Conservation (phyloP, 2,888 invertebrate species). For the Neelides folsomi region DNA sequence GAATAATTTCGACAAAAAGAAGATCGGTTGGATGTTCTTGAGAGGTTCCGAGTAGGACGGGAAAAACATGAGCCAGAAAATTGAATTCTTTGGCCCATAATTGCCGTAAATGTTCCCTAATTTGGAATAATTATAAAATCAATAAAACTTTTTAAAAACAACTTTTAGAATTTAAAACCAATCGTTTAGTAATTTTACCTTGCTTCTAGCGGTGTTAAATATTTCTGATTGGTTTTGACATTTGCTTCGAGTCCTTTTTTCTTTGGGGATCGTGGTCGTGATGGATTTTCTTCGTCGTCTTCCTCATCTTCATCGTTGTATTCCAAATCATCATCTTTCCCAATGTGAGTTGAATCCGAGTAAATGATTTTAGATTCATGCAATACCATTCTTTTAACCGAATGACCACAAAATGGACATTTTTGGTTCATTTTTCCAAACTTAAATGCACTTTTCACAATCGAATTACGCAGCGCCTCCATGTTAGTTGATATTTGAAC, state of each 20-base stretch:
- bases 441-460: slow-evolving; percentile 19
- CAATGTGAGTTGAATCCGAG: background rate
- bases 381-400: slow-evolving; percentile 20
- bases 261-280: background rate
- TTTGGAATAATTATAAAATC: background rate
- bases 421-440: slow-evolving; percentile 23
- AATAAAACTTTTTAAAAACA: background rate
- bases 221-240: slow-evolving; percentile 15
- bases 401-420: slow-evolving; percentile 24
- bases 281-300: background rate
- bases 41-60: slow-evolving; percentile 47
- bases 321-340: background rate
- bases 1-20: slow-evolving; percentile 70
- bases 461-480: slow-evolving; percentile 19
- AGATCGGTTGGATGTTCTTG: slow-evolving; percentile 56
- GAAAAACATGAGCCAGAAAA: slow-evolving; percentile 55
- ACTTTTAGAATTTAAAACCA: background rate
- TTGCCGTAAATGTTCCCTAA: slow-evolving; percentile 52
- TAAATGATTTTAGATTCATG: slow-evolving; percentile 30
- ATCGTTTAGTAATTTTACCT: slow-evolving; percentile 10
- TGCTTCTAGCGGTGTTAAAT: slow-evolving; percentile 29
- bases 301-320: background rate
- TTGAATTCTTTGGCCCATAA: slow-evolving; percentile 60
- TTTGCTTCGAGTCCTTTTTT: background rate
- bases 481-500: slow-evolving; percentile 12